Evolutionary conservation across 2,113 vertebrate genomes (phyloP).

Genomic region (Garra rufa): DNA sequence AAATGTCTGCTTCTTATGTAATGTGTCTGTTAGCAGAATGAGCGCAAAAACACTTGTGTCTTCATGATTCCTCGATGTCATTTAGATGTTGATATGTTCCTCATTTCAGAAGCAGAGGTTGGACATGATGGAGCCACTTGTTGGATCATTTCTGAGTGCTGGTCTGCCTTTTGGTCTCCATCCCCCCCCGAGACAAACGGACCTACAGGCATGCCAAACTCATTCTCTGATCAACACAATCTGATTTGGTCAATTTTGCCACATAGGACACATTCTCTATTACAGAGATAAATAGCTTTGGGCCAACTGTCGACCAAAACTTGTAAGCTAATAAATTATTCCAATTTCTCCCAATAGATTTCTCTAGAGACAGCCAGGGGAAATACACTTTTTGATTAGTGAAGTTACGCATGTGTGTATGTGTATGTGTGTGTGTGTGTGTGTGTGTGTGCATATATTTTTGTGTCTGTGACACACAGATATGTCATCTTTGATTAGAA

Average conservation of each 20-base stretch:
- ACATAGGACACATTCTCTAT: conserved; percentile 97
- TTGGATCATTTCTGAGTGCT: conserved; percentile 86
- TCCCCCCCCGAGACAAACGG: conserved; percentile 82
- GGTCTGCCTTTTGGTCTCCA: conserved; percentile 76
- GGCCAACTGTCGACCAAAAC: conserved; percentile 96
- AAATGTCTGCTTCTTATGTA: neutral
- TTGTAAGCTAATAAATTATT: conserved; percentile 98
- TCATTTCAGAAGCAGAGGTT: conserved; percentile 54
- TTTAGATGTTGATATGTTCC: conserved; percentile 54
- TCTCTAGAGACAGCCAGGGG: conserved; percentile 93
- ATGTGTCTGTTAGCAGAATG: neutral
- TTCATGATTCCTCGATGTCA: neutral
- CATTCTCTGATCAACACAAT: conserved; percentile 96
- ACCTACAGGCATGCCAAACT: conserved; percentile 93
- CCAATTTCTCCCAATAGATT: conserved; percentile 94
- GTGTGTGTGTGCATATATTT: neutral
- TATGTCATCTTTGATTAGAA: conserved; percentile 93
- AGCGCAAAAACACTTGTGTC: conserved; percentile 2
- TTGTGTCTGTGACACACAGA: conserved; percentile 83
- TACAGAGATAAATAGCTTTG: conserved; percentile 97
- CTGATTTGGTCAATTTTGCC: conserved; percentile 97
- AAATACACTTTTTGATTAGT: conserved; percentile 98
- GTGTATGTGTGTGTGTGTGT: conserved; percentile 36
- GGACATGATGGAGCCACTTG: conserved; percentile 83
- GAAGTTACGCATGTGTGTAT: conserved; percentile 77